Evolutionary conservation across 2,113 vertebrate genomes (phyloP).

Genomic region (Ia io): DNA sequence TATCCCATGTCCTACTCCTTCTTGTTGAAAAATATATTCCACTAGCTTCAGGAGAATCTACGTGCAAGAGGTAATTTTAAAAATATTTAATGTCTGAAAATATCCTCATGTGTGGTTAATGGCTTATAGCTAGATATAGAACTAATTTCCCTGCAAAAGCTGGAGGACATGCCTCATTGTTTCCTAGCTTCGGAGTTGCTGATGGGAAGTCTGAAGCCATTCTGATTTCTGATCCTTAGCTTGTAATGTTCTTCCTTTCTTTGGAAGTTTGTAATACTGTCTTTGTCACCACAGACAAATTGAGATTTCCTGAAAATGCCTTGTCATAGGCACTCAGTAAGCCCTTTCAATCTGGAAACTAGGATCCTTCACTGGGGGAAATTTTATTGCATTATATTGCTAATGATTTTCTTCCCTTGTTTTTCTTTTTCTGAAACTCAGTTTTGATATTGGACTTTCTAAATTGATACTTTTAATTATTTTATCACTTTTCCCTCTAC

Average conservation of each 20-base stretch:
- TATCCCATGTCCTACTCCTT: background rate
- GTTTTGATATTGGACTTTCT: background rate
- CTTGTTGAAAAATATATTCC: background rate
- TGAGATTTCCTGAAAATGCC: background rate
- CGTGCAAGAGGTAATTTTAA: background rate
- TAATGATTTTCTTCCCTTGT: background rate
- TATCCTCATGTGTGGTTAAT: background rate
- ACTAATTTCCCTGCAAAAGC: background rate
- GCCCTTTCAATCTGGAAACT: background rate
- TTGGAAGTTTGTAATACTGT: background rate
- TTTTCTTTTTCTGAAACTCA: background rate
- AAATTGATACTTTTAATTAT: background rate
- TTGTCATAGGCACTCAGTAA: background rate
- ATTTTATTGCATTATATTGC: slow-evolving; percentile 9
- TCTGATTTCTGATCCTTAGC: background rate
- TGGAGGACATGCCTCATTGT: background rate
- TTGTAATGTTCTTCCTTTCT: background rate
- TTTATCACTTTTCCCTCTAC: background rate
- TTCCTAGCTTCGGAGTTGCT: background rate
- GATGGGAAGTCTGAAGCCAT: background rate
- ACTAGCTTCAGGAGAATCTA: background rate
- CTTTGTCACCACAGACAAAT: background rate
- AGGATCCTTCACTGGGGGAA: background rate
- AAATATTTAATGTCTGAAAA: background rate
- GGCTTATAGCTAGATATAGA: background rate